Percentiles rank a stretch among this genome's conserved stretches.
phyloP scores from a whole-genome alignment of 2,113 vertebrate genomes.

The Amazona guildingii region DNA sequence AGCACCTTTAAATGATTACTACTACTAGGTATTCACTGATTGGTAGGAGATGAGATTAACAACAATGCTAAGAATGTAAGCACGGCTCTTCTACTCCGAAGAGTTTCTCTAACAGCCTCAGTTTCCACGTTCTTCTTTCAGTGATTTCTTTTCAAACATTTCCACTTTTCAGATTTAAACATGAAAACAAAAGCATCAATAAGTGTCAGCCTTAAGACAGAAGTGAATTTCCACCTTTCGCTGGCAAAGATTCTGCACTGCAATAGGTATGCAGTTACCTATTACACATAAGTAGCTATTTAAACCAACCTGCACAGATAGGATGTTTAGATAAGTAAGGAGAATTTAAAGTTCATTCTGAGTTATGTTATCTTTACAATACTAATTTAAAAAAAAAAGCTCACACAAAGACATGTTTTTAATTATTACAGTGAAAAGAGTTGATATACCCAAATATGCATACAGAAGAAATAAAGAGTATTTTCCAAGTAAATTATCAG shows the following conservation, averaged over 20 bases:
- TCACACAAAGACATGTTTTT: fast-evolving
- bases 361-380: neutral
- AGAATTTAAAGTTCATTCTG: neutral
- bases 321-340: neutral
- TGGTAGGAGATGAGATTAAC: neutral
- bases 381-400: neutral
- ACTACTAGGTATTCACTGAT: neutral
- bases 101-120: neutral
- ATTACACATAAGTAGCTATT: neutral
- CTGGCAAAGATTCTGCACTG: neutral
- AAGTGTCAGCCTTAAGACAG: neutral
- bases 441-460: neutral
- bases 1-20: neutral
- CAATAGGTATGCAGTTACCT: neutral
- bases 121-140: neutral
- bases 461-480: neutral
- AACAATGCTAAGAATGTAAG: neutral
- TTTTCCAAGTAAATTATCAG: neutral
- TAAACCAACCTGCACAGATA: neutral
- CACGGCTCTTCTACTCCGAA: neutral
- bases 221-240: neutral
- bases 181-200: neutral
- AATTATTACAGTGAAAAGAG: neutral
- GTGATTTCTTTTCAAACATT: neutral
- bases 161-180: neutral